Evolutionary conservation across 2,888 invertebrate genomes (phyloP).

Genomic region (Rhagonycha fulva): DNA sequence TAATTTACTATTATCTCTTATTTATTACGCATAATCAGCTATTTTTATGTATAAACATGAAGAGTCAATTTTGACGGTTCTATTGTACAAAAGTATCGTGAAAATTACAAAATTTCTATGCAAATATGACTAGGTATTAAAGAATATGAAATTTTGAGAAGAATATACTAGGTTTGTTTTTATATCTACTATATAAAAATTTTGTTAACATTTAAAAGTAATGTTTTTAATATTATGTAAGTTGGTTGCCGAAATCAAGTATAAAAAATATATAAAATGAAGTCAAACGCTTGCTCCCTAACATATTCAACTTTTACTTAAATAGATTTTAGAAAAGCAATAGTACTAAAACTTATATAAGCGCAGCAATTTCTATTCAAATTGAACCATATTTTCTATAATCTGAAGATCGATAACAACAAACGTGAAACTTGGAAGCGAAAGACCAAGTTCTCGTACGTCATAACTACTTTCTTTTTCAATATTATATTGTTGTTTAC

Average conservation of each 20-base stretch:
- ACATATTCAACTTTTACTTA: conserved; percentile 30
- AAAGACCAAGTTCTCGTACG: background rate
- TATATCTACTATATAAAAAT: background rate
- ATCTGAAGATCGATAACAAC: conserved; percentile 23
- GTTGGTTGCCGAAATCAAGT: conserved; percentile 5
- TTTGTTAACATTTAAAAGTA: background rate
- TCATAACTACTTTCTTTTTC: conserved; percentile 1
- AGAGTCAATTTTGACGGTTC: too few relatives aligned
- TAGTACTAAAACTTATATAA: conserved; percentile 24
- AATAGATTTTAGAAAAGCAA: conserved; percentile 26
- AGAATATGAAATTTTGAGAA: background rate
- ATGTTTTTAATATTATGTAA: background rate
- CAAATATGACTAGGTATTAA: background rate
- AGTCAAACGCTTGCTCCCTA: conserved; percentile 23
- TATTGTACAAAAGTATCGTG: too few relatives aligned
- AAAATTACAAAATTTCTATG: background rate
- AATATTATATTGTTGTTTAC: background rate
- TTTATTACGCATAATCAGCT: too few relatives aligned
- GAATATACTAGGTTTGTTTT: background rate
- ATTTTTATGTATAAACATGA: too few relatives aligned
- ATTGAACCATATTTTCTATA: conserved; percentile 23
- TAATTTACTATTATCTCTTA: too few relatives aligned
- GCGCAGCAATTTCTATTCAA: conserved; percentile 29
- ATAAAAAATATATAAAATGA: conserved; percentile 30
- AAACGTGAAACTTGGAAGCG: conserved; percentile 13